phyloP scores from a whole-genome alignment of 2,113 vertebrate genomes.

The Noctilio leporinus region DNA sequence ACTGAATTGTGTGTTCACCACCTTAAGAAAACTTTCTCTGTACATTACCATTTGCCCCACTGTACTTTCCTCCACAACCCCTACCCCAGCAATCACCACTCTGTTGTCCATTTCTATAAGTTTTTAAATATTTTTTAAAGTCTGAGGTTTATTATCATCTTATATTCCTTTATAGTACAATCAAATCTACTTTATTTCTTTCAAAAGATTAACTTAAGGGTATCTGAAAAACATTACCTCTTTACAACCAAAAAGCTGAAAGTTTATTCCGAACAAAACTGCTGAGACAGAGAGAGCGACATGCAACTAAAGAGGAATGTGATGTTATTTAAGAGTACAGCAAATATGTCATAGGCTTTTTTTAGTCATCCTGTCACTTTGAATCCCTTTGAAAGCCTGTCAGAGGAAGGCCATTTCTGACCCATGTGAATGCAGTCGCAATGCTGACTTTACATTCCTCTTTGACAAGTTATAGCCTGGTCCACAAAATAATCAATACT shows the following conservation, averaged over 20 bases:
- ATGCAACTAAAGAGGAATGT: not conserved
- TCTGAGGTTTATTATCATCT: not conserved
- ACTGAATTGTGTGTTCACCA: too few species aligned
- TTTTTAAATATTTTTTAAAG: not conserved
- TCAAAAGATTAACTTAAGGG: not conserved
- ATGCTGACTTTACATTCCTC: not conserved
- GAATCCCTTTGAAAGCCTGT: not conserved
- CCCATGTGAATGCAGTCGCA: not conserved
- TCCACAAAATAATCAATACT: not conserved
- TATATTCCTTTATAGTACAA: conserved; percentile 1
- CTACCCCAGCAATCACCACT: too few species aligned
- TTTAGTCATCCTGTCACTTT: not conserved
- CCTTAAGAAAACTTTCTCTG: too few species aligned
- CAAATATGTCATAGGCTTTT: not conserved
- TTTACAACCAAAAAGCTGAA: conserved; percentile 17
- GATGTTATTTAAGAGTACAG: conserved; percentile 5
- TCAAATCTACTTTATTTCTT: not conserved
- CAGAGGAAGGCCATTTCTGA: not conserved
- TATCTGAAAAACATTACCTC: not conserved
- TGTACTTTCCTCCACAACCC: too few species aligned
- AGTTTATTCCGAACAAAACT: not conserved
- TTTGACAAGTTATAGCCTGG: not conserved
- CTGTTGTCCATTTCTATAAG: too few species aligned
- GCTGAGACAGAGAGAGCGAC: not conserved
- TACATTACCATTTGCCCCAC: too few species aligned